Conservation (phyloP, 2,113 vertebrate species). For the Lagopus muta region DNA sequence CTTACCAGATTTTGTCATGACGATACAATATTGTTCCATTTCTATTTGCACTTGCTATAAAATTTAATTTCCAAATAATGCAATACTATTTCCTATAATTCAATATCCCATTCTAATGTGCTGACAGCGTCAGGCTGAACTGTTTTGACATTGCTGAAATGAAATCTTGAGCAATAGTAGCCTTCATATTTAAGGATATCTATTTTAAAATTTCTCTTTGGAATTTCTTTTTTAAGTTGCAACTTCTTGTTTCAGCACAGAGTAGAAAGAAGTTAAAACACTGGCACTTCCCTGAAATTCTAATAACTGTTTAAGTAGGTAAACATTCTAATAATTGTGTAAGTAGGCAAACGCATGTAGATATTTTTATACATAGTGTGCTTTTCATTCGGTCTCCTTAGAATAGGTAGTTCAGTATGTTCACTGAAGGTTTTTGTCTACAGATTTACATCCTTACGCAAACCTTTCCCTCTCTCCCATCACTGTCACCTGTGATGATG, state of each 20-base stretch:
- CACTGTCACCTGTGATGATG: neutral
- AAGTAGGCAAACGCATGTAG: neutral
- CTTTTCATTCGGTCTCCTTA: neutral
- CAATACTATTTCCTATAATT: neutral
- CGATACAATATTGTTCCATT: neutral
- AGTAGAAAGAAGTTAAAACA: neutral
- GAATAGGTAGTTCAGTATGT: neutral
- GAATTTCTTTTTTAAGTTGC: neutral
- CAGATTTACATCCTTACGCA: neutral
- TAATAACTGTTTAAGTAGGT: neutral
- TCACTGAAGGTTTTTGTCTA: neutral
- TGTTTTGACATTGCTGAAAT: slow-evolving; percentile 9
- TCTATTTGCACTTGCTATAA: slow-evolving; percentile 17
- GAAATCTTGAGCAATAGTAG: neutral
- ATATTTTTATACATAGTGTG: neutral
- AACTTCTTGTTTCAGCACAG: neutral
- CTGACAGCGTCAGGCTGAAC: neutral
- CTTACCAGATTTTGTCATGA: neutral
- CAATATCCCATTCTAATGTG: neutral
- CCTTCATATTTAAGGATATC: neutral
- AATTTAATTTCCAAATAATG: slow-evolving; percentile 26
- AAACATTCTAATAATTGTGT: neutral
- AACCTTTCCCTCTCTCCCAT: neutral
- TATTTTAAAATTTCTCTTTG: neutral
- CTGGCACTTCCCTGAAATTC: neutral